These are phyloP conservation scores for Alligator sinensis DNA, from an alignment of 2,113 vertebrate genomes.

Conservation along the genomic window DNA sequence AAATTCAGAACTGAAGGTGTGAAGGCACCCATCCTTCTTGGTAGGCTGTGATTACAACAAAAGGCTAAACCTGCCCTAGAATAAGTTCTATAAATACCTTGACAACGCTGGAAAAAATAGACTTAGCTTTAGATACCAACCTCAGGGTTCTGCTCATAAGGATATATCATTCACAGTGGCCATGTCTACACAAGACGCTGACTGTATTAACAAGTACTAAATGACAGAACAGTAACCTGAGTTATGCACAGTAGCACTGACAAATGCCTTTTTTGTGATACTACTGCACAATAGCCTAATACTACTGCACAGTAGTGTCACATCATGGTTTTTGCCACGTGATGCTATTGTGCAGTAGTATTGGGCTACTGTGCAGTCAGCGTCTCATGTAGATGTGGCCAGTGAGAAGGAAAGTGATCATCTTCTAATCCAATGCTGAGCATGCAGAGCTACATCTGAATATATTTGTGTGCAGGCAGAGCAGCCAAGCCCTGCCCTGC, in stretches of 20 bases:
- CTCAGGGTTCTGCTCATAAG: rapidly evolving
- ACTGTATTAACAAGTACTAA: too few relatives aligned
- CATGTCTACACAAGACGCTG: neutral
- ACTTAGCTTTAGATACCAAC: neutral
- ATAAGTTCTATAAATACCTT: neutral
- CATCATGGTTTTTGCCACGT: too few relatives aligned
- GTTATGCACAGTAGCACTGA: too few relatives aligned
- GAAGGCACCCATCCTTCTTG: rapidly evolving
- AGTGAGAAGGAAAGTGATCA: neutral
- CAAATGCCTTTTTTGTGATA: too few relatives aligned
- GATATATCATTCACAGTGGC: neutral
- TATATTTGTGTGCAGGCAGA: neutral
- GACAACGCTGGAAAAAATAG: neutral
- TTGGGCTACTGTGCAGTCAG: too few relatives aligned
- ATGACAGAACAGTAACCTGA: too few relatives aligned
- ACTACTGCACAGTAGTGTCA: too few relatives aligned
- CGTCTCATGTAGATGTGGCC: neutral
- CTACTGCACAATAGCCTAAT: too few relatives aligned
- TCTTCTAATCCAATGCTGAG: neutral
- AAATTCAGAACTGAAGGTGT: rapidly evolving
- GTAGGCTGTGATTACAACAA: neutral
- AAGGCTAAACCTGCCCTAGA: neutral
- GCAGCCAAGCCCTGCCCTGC: neutral
- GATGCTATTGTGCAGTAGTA: too few relatives aligned
- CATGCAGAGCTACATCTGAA: neutral